These are phyloP conservation scores for Silurus lanzhouensis DNA, from an alignment of 2,797 vertebrate species.

Conservation along the genomic window DNA sequence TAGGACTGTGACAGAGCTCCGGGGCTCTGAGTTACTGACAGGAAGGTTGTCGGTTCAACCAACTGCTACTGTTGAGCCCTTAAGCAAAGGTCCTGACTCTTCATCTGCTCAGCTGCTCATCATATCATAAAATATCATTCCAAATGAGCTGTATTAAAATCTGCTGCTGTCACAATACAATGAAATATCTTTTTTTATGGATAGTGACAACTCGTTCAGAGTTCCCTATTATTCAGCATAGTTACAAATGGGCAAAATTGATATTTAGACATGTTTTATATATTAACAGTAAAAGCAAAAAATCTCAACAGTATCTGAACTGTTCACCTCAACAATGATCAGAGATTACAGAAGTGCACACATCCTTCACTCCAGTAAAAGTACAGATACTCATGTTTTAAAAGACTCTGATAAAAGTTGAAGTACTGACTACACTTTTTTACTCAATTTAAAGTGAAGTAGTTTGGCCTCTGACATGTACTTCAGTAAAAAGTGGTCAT, in stretches of 20 bases:
- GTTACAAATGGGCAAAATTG: neutral
- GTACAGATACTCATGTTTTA: too few species aligned
- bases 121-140: neutral
- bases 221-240: neutral
- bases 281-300: too few species aligned
- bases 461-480: too few species aligned
- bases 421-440: too few species aligned
- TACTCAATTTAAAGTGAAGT: too few species aligned
- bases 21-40: neutral
- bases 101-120: neutral
- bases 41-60: neutral
- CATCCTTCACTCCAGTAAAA: too few species aligned
- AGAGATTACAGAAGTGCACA: too few species aligned
- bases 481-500: too few species aligned
- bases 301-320: too few species aligned
- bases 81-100: neutral
- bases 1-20: conserved; percentile 3
- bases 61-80: neutral
- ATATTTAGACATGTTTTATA: too few species aligned
- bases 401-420: too few species aligned
- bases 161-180: neutral
- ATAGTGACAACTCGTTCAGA: neutral
- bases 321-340: too few species aligned
- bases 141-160: neutral
- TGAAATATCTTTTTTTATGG: neutral